Evolutionary conservation across 2,797 vertebrate species (phyloP), one percentile per base, ranked within the genome.

Genomic region (Chelon auratus): DNA sequence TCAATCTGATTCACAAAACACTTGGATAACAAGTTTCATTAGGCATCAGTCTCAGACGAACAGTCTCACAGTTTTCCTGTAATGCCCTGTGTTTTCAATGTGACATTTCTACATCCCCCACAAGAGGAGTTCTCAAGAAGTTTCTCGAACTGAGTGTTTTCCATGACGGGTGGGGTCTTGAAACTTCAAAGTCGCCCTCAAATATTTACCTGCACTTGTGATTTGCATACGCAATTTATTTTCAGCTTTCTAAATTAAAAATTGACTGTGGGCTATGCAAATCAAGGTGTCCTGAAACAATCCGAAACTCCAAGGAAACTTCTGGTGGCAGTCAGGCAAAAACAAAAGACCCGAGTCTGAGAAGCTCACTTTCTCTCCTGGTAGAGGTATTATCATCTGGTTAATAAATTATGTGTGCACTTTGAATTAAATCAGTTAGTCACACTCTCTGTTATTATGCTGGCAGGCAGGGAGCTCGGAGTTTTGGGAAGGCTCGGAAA

Each of bases 121-220:
- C 1, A 47, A 47, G 24, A 26, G n/a, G 17, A 18, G n/a, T 47
- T n/a, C 45, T 47, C 45, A n/a, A 15, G 2, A 62, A 0, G 4
- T 36, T 61, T 51, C 24, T 36, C 51, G 0, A 30, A 26, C 45
- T 57, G 37, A 5, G 17, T 33, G 17, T 11, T 51, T 4, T 17
- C 50, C 58, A 24, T 43, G 33, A 26, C 30, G 30, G 1, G 30
- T 8, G 30, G 30, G 30, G 5, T 33, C n/a, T 7, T 33, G 43
- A 62, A 65, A 77, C 77, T 81, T 87, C 78, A 90, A 82, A 85
- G 62, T 17, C 47, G 22, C 58, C 24, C 50, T 75, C 13, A 51
- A 48, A 52, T 47, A 39, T 72, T 58, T 58, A 69, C 50, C 68
- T 75, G 48, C 50, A 53, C 50, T 37, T 48, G 14, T 42, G n/a